Evolutionary conservation across 2,888 invertebrate genomes (phyloP).

Genomic region (Dexiosoma caninum): DNA sequence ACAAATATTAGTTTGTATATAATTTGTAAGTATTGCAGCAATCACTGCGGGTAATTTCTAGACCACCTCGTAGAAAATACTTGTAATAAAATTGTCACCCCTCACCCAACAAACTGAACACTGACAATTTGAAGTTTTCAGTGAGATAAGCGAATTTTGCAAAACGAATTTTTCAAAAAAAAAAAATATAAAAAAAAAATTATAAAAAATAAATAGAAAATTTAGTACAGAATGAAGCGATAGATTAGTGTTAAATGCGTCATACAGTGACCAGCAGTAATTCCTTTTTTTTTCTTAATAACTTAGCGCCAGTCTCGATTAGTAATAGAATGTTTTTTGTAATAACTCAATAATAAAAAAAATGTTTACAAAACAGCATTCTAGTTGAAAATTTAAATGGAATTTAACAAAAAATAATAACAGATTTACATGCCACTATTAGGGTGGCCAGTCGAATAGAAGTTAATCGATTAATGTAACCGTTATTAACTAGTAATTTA

Average conservation of each 20-base stretch:
- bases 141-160: background rate
- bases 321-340: background rate
- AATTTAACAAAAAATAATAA: background rate
- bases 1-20: no score
- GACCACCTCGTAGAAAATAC: background rate
- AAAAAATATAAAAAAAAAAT: no score
- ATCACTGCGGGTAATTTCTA: background rate
- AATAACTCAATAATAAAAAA: background rate
- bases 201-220: no score
- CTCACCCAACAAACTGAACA: conserved; percentile 2
- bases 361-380: background rate
- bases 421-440: no score
- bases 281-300: background rate
- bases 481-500: no score
- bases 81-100: background rate
- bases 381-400: background rate
- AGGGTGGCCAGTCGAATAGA: no score
- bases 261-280: background rate
- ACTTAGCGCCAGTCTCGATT: conserved; percentile 36
- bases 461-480: no score
- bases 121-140: conserved; percentile 12
- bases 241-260: conserved; percentile 30
- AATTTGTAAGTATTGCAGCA: no score
- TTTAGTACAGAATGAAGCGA: background rate
- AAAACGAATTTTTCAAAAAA: background rate